A percentile compares a stretch with the other conserved stretches of the same genome.
Evolutionary conservation across 1,140 invertebrate species (phyloP).

Genomic region (Adelges cooleyi): DNA sequence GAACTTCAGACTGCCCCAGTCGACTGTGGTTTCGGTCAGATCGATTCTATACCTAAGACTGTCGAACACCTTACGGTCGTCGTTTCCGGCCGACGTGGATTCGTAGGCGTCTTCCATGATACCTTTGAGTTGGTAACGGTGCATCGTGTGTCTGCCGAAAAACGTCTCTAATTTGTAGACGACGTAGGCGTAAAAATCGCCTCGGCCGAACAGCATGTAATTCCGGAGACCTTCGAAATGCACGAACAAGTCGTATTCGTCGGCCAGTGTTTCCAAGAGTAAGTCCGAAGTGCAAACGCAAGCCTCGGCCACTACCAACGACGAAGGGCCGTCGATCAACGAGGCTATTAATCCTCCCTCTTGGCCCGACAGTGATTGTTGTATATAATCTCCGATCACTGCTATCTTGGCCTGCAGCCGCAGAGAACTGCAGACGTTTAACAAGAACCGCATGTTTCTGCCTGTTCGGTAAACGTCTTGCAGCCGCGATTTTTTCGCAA

Average conservation of each 20-base stretch:
- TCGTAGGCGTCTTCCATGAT: not conserved
- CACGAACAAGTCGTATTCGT: not conserved
- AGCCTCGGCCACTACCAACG: not conserved
- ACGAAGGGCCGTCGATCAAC: not conserved
- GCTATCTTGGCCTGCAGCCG: not conserved
- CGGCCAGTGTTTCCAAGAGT: not conserved
- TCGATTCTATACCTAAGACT: not conserved
- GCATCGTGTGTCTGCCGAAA: not conserved
- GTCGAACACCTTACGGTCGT: not conserved
- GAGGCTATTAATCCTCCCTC: not conserved
- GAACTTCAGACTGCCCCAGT: conserved; percentile 6
- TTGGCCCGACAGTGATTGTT: not conserved
- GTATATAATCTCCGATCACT: not conserved
- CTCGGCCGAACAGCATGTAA: conserved; percentile 1
- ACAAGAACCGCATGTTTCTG: not conserved
- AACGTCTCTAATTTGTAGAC: not conserved
- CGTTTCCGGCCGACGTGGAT: not conserved
- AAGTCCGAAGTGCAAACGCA: not conserved
- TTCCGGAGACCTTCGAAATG: not conserved
- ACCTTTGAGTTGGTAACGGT: conserved; percentile 2
- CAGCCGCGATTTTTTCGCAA: not conserved
- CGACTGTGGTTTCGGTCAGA: not conserved
- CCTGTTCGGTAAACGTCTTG: not conserved
- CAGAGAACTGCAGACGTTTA: not conserved
- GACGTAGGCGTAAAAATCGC: not conserved